Evolutionary conservation across 2,113 vertebrate species (phyloP), one percentile per base, ranked within the genome.

Genomic region (Anguilla japonica): DNA sequence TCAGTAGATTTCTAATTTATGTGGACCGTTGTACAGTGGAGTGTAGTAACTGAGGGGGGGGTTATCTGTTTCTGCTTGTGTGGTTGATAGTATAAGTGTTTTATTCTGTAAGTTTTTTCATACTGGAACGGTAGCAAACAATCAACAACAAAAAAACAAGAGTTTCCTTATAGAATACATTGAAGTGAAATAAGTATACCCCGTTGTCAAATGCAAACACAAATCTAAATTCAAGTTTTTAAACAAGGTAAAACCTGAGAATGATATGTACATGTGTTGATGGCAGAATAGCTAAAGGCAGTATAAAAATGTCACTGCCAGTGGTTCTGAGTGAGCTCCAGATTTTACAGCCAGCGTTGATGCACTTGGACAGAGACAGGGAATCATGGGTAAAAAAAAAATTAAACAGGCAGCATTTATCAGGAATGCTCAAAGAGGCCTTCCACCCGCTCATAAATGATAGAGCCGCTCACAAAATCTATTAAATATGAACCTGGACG

Each of bases 401-500:
- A 34, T 34, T 53, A 79, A 87, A 88, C 60, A 83, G 83, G 53
- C 82, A 84, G 41, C 79, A 83, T 89, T 86, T 83, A 88, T 89
- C 85, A 85, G 57, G 75, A 82, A 9, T 53, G 34, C 43, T 83
- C 71, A 89, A 22, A 50, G 13, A 78, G 79, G 34, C 46, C 79
- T 82, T 84, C 67, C 46, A 20, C 85, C 83, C 56, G 84, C 86
- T 75, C 63, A 56, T 29, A 43, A 20, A 46, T 79, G 34, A 40
- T 81, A 82, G 81, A 56, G 34, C 79, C 85, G 81, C 53, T 56
- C 82, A 88, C 87, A 84, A 82, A 87, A 86, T 91, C 82, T 85
- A 88, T 89, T 87, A 84, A 79, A 88, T 87, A 84, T 78, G 40
- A 75, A 88, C 53, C 18, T 63, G 34, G 83, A 89, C 34, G 81